Conservation (phyloP, 2,888 invertebrate genomes). For the Apotomis betuletana region DNA sequence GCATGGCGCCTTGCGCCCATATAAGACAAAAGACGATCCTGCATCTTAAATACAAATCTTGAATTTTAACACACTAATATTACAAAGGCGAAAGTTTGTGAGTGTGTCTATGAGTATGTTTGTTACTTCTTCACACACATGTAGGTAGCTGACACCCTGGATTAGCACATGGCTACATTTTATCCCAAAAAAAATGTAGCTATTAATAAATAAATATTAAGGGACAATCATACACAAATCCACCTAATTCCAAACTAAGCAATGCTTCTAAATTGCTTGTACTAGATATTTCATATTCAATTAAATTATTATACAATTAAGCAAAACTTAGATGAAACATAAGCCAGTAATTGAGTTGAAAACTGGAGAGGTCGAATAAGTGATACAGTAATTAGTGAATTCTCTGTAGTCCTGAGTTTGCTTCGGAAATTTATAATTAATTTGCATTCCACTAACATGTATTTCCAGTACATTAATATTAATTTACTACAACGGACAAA, state of each 20-base stretch:
- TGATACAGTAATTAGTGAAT: constrained; percentile 36
- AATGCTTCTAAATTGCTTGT: background rate
- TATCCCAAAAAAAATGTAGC: too few relatives aligned
- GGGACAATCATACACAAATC: too few relatives aligned
- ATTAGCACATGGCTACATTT: too few relatives aligned
- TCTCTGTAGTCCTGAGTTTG: constrained; percentile 18
- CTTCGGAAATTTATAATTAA: constrained; percentile 30
- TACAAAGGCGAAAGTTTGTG: too few relatives aligned
- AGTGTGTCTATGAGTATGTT: too few relatives aligned
- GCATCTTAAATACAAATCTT: too few relatives aligned
- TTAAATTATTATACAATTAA: constrained; percentile 6
- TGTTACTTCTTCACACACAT: too few relatives aligned
- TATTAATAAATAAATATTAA: background rate
- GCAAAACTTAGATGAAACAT: constrained; percentile 29
- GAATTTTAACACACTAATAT: too few relatives aligned
- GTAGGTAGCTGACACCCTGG: too few relatives aligned
- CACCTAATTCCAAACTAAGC: too few relatives aligned
- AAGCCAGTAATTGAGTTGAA: constrained; percentile 17
- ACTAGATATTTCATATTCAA: constrained; percentile 1
- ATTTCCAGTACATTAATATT: constrained; percentile 6
- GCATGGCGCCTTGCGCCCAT: too few relatives aligned
- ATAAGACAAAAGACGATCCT: too few relatives aligned
- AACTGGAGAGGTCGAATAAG: constrained; percentile 24
- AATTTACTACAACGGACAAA: background rate
- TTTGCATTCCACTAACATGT: constrained; percentile 23